Conservation (phyloP, 2,888 invertebrate species). For the Clunio marinus region DNA sequence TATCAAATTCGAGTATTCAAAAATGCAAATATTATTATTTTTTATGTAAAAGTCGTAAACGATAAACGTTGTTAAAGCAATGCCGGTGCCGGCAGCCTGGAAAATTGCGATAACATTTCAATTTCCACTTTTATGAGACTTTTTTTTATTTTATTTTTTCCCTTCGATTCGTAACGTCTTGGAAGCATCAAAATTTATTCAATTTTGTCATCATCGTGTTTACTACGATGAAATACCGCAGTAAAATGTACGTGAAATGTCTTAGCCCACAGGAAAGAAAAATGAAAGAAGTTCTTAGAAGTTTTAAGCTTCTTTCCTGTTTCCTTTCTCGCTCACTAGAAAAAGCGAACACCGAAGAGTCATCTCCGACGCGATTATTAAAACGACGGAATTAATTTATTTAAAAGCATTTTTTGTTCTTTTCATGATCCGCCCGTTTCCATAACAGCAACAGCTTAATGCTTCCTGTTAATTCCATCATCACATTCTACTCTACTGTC, state of each 20-base stretch:
- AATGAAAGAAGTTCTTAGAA: conserved; percentile 1
- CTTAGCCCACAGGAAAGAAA: neutral
- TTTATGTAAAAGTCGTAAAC: conserved; percentile 16
- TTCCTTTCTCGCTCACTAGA: conserved; percentile 11
- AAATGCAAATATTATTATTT: conserved; percentile 5
- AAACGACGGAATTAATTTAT: conserved; percentile 38
- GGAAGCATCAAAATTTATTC: neutral
- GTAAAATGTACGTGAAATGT: neutral
- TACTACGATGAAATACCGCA: neutral
- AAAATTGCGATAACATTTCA: conserved; percentile 35
- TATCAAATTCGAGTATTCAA: too few species aligned
- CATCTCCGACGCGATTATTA: conserved; percentile 32
- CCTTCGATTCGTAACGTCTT: too few species aligned
- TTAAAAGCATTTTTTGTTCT: conserved; percentile 29
- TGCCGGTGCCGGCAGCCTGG: conserved; percentile 3
- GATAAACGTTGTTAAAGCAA: conserved; percentile 29
- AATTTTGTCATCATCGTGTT: neutral
- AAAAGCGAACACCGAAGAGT: too few species aligned
- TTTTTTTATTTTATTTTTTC: neutral
- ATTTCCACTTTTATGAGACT: neutral
- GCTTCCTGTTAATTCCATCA: conserved; percentile 38
- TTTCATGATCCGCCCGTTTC: conserved; percentile 16
- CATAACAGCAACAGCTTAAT: conserved; percentile 36
- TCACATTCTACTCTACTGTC: conserved; percentile 15
- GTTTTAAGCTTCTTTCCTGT: conserved; percentile 36